phyloP scores from a whole-genome alignment of 1,140 invertebrate species.

The Ganaspis sp. region DNA sequence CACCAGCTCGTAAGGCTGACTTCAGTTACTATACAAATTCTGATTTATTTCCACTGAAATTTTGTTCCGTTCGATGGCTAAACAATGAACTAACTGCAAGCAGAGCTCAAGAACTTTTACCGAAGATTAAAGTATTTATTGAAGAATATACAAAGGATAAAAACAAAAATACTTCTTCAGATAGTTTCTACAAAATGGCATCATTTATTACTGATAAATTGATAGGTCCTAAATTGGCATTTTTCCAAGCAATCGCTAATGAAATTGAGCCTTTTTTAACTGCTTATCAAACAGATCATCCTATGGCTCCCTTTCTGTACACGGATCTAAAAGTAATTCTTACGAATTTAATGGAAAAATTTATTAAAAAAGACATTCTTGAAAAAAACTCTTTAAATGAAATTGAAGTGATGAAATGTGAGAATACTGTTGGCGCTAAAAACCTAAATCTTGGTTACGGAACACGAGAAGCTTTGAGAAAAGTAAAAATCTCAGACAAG shows the following conservation, averaged over 20 bases:
- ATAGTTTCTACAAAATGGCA: neutral
- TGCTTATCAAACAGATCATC: neutral
- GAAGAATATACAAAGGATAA: too few species aligned
- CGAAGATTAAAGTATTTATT: too few species aligned
- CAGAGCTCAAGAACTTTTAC: too few species aligned
- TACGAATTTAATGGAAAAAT: neutral
- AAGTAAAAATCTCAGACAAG: neutral
- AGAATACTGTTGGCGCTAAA: neutral
- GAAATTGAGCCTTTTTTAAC: slow-evolving; percentile 1
- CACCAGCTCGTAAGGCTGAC: slow-evolving; percentile 41
- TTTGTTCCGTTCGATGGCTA: too few species aligned
- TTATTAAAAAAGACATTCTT: neutral
- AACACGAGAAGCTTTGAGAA: neutral
- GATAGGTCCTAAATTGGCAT: neutral
- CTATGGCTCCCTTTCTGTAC: neutral
- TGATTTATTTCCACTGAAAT: too few species aligned
- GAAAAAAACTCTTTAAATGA: neutral
- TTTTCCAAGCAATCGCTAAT: neutral
- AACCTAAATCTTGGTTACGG: neutral
- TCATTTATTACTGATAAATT: neutral
- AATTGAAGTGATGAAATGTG: neutral
- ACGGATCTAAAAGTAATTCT: neutral
- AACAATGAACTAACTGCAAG: too few species aligned
- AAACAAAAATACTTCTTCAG: neutral
- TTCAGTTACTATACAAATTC: slow-evolving; percentile 10